Conservation (phyloP, 2,113 vertebrate species). For the Phylloscopus trochiloides region DNA sequence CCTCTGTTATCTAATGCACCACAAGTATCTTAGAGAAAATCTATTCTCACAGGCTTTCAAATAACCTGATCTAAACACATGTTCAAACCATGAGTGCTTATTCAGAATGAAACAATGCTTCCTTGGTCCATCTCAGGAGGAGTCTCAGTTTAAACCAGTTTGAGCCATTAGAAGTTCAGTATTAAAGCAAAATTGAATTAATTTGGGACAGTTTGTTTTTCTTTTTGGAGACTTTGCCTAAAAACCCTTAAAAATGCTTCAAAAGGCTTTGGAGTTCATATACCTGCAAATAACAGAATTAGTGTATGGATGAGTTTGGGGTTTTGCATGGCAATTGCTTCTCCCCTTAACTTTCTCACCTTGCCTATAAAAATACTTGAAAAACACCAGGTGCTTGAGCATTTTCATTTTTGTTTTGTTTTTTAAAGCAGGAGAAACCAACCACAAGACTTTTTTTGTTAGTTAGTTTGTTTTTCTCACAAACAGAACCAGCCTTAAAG, state of each 20-base stretch:
- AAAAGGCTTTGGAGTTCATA: background rate
- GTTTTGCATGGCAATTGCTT: background rate
- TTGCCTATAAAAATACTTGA: background rate
- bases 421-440: background rate
- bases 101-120: background rate
- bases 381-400: background rate
- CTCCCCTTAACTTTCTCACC: background rate
- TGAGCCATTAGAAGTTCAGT: background rate
- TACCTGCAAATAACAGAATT: background rate
- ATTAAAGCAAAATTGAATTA: background rate
- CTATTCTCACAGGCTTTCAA: background rate
- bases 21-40: background rate
- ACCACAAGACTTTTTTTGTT: background rate
- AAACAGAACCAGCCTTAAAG: conserved; percentile 43
- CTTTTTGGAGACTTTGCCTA: background rate
- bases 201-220: background rate
- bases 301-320: background rate
- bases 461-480: background rate
- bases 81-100: background rate
- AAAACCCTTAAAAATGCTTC: background rate
- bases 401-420: background rate
- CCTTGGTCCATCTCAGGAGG: background rate
- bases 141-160: background rate
- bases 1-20: background rate
- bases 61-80: background rate